phyloP scores from a whole-genome alignment of 2,888 invertebrate species.

The Troglohyphantes excavatus region DNA sequence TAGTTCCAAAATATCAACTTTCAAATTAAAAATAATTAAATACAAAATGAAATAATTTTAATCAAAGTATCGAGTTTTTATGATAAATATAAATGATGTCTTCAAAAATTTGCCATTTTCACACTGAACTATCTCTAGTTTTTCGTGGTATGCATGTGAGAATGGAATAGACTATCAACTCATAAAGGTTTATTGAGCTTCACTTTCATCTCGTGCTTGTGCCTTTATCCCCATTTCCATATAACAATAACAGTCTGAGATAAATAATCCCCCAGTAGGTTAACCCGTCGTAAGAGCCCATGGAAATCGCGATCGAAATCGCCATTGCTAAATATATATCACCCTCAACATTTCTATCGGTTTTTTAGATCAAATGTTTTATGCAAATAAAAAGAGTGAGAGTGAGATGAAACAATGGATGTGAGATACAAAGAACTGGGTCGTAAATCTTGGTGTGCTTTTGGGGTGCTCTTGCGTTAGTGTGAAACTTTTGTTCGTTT shows the following conservation, averaged over 20 bases:
- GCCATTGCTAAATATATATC: constrained; percentile 46
- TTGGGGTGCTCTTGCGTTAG: constrained; percentile 11
- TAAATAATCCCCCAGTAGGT: background rate
- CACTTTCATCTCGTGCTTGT: too few relatives aligned
- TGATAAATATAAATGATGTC: too few relatives aligned
- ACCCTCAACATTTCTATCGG: background rate
- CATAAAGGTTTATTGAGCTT: too few relatives aligned
- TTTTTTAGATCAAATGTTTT: constrained; percentile 26
- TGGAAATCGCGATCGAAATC: constrained; percentile 1
- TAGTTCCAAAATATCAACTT: too few relatives aligned
- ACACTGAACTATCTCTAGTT: too few relatives aligned
- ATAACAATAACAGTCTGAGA: constrained; percentile 14
- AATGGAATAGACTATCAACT: too few relatives aligned
- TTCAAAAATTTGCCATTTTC: too few relatives aligned
- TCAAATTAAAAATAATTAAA: too few relatives aligned
- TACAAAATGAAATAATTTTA: too few relatives aligned
- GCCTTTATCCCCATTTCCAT: background rate
- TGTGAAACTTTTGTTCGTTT: background rate
- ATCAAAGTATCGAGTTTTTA: too few relatives aligned
- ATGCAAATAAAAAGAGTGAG: background rate
- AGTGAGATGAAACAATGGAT: constrained; percentile 15
- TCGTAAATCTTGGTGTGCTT: constrained; percentile 12
- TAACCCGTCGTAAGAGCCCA: background rate
- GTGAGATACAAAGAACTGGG: constrained; percentile 8
- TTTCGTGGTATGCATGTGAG: too few relatives aligned